A percentile compares a stretch with the other conserved stretches of the same genome.
Conservation (phyloP, 1,140 invertebrate genomes). For the Calephelis virginiensis region DNA sequence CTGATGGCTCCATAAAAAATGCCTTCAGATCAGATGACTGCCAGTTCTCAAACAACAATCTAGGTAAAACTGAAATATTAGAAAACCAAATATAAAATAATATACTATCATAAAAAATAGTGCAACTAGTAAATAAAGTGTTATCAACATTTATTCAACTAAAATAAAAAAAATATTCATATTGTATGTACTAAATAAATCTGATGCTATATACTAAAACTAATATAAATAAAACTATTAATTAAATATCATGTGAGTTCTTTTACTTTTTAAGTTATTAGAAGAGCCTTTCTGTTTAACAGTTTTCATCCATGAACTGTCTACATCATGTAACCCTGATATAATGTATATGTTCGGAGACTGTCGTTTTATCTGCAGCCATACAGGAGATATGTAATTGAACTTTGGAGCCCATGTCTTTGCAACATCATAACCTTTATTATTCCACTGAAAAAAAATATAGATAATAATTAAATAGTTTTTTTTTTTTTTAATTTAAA, state of each 20-base stretch:
- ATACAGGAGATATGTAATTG: constrained; percentile 94
- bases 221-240: too few species aligned
- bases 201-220: too few species aligned
- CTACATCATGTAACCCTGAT: constrained; percentile 87
- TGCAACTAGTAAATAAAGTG: too few species aligned
- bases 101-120: too few species aligned
- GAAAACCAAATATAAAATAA: too few species aligned
- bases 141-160: too few species aligned
- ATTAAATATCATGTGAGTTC: background rate
- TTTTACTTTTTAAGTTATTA: constrained; percentile 56
- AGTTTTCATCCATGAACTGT: constrained; percentile 89
- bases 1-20: constrained; percentile 79
- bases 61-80: constrained; percentile 85
- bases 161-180: too few species aligned
- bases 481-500: too few species aligned
- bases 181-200: too few species aligned
- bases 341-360: constrained; percentile 81
- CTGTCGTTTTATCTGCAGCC: constrained; percentile 89
- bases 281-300: constrained; percentile 78
- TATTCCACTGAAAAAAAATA: constrained; percentile 91
- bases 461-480: too few species aligned
- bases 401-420: constrained; percentile 95
- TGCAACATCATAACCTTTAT: constrained; percentile 94
- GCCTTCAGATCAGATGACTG: constrained; percentile 82
- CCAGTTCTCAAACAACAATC: constrained; percentile 93